Evolutionary conservation across 92 coral and sea anemone genomes (phyloP), one percentile per base, ranked within the genome.

Genomic region (Heliopora coerulea): DNA sequence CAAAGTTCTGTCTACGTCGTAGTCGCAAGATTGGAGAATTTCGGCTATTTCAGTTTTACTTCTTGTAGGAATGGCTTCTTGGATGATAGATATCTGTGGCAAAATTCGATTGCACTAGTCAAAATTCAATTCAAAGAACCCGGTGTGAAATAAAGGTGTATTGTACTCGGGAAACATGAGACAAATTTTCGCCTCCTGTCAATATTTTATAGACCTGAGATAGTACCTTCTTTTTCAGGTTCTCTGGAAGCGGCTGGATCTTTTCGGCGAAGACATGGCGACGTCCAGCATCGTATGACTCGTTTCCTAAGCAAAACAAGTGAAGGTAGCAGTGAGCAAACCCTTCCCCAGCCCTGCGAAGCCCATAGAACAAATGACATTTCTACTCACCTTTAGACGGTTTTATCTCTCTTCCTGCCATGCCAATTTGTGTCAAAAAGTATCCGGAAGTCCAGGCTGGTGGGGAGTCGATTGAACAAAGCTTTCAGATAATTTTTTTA

Each of bases 1-100:
- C 54, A 95, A 84, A 54, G 99, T 89, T 60, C 82, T 82, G 37
- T 88, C 96, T 35, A 95, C 91, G 52, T 90, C 81, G 91, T 90
- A 79, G 58, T 95, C 99, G 48, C 91, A 87, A n/a, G 99, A 84
- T 49, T 95, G 99, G 56, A 95, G 66, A 25, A 90, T 91, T 61
- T 90, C 68, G 23, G 89, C 83, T 42, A 95, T 85, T 81, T 95
- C 96, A 73, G 80, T 85, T 74, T 90, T 90, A 78, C 99, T 95
- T 65, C 87, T 83, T 14, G 75, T 57, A 0, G 99, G 96, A 24
- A 90, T 86, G 6, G 91, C 99, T 37, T 84, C 99, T 58, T 83
- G 91, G 58, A 95, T 84, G 52, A 90, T 19, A 8, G 63, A 70
- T 10, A 70, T 70, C 77, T 70, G 21, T 27, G 19, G 12, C 42